These are phyloP conservation scores for Polypterus bichir DNA, from an alignment of 2,113 vertebrate genomes.

Conservation along the genomic window DNA sequence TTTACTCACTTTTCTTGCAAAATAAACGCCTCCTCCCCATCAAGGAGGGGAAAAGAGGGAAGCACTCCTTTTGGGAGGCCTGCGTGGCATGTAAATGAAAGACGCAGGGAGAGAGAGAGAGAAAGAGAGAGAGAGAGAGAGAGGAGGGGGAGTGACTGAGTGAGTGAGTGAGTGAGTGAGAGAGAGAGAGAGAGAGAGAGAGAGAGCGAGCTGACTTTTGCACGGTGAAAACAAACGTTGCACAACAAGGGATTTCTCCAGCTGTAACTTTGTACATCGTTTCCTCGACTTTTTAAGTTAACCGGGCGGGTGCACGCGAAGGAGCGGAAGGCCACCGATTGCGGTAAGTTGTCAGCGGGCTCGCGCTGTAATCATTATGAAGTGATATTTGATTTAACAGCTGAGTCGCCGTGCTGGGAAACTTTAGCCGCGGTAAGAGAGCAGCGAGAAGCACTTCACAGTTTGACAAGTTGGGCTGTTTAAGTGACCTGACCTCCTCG, in stretches of 20 bases:
- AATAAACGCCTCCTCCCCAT: conserved; percentile 11
- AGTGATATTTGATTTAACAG: no score
- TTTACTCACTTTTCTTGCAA: conserved; percentile 11
- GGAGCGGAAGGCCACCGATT: background rate
- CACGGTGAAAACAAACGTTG: conserved; percentile 14
- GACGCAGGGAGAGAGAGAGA: conserved; percentile 11
- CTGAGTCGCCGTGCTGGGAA: no score
- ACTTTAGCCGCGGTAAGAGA: no score
- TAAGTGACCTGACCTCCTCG: no score
- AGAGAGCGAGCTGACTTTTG: conserved; percentile 13
- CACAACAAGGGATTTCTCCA: conserved; percentile 7
- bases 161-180: no score
- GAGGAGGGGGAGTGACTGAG: no score
- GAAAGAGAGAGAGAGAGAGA: conserved; percentile 6
- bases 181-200: conserved; percentile 12
- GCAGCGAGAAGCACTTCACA: no score
- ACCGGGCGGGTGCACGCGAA: no score
- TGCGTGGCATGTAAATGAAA: conserved; percentile 20
- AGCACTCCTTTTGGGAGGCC: conserved; percentile 13
- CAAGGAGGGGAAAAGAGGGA: conserved; percentile 12
- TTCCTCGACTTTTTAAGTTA: no score
- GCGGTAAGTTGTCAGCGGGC: background rate
- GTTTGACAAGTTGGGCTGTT: no score
- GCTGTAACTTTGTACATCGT: no score
- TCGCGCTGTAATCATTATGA: no score